Conservation (phyloP, 2,113 vertebrate genomes). For the Telmatochromis sp. region DNA sequence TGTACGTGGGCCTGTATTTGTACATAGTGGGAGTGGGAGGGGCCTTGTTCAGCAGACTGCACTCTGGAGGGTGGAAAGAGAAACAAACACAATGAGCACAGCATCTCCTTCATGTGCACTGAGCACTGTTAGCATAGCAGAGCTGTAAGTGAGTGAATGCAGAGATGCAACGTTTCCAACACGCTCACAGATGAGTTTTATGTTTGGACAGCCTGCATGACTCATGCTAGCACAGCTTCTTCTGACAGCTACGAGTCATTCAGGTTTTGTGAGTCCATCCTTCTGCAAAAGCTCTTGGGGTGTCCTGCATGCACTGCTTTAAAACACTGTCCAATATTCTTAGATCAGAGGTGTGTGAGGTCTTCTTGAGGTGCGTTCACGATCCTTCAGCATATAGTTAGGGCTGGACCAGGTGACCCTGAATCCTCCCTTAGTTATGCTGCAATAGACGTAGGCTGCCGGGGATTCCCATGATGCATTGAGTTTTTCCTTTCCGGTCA, state of each 20-base stretch:
- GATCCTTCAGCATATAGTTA: background rate
- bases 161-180: background rate
- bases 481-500: no score
- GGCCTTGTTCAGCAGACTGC: slow-evolving; percentile 82
- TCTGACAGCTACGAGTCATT: background rate
- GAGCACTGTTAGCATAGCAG: background rate
- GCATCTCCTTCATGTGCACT: background rate
- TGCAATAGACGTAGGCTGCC: no score
- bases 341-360: background rate
- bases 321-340: background rate
- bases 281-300: background rate
- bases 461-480: no score
- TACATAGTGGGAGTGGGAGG: slow-evolving; percentile 96
- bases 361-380: background rate
- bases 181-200: background rate
- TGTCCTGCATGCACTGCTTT: background rate
- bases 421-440: no score
- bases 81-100: background rate
- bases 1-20: slow-evolving; percentile 89
- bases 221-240: background rate
- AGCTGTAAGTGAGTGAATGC: background rate
- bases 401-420: no score
- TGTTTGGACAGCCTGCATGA: background rate
- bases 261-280: background rate
- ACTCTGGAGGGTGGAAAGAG: slow-evolving; percentile 69